Conservation (phyloP, 2,113 vertebrate species). For the Bucco capensis region DNA sequence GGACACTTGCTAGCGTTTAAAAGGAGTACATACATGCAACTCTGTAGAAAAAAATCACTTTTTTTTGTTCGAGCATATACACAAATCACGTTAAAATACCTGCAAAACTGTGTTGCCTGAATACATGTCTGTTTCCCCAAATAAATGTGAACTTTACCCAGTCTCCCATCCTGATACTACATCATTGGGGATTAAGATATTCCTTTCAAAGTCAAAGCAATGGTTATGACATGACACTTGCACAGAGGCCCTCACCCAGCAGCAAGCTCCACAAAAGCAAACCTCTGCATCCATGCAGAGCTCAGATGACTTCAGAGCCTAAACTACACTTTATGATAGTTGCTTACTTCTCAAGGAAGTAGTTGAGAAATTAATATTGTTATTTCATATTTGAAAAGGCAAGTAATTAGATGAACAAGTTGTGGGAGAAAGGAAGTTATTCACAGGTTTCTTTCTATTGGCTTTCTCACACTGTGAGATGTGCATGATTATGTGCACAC, state of each 20-base stretch:
- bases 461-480: neutral
- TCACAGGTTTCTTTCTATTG: neutral
- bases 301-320: neutral
- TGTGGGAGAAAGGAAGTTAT: neutral
- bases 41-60: neutral
- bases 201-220: neutral
- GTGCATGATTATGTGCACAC: rapidly evolving
- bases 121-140: neutral
- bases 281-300: rapidly evolving
- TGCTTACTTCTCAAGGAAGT: neutral
- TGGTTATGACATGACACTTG: neutral
- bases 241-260: neutral
- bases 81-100: neutral
- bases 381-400: neutral
- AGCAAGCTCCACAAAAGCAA: neutral
- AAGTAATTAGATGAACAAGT: neutral
- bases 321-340: neutral
- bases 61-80: neutral
- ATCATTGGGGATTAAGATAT: neutral
- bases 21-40: neutral
- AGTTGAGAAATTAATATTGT: neutral
- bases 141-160: neutral
- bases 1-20: neutral
- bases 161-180: neutral
- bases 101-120: neutral